Base-by-base conservation (phyloP, 2,113 vertebrate species). In the Pelobates fuscus region DNA sequence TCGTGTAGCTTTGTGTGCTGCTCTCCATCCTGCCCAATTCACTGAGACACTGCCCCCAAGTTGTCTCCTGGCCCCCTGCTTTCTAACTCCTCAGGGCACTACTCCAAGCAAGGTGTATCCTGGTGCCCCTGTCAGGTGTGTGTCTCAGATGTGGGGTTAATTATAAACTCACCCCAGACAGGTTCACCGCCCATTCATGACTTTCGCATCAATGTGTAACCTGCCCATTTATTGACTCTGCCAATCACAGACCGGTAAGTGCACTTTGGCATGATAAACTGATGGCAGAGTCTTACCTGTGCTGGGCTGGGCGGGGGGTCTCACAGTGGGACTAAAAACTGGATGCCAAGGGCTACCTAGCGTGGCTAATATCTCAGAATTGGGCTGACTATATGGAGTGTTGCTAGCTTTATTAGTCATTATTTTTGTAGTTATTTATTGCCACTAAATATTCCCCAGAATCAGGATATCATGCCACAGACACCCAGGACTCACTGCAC, bases 141-240 rank as follows among this genome's bases (percentile, higher is more conserved):
- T 67, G 54, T 32, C 29, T 59, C 12, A 21, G 23, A 75, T 58
- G 54, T 59, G 20, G 27, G 55, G 63, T 67, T 67, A 76, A 67
- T 60, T 46, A 76, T 76, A 76, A 67, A 76, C 64, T 21, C 30
- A 64, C 46, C 72, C 25, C 64, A 67, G n/a, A 67, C 18, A 67
- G 37, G 8, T 52, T 46, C 55, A 60, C 72, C 32, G 32, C 32
- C 70, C 54, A n/a, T 64, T 63, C 63, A 25, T 67, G 46, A 20
- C 72, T 52, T 67, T 59, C 54, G 52, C 64, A 75, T 75, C 63
- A 76, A 76, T 76, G 72, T 67, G 29, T 76, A 76, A 76, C 72
- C 64, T 76, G 72, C 15, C 55, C 54, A 30, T 52, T 58, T 30
- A 41, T 67, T 60, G 60, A 76, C 64, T 59, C 46, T 76, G 54